Conservation (phyloP, 2,888 invertebrate species). For the Acholoe squamosa region DNA sequence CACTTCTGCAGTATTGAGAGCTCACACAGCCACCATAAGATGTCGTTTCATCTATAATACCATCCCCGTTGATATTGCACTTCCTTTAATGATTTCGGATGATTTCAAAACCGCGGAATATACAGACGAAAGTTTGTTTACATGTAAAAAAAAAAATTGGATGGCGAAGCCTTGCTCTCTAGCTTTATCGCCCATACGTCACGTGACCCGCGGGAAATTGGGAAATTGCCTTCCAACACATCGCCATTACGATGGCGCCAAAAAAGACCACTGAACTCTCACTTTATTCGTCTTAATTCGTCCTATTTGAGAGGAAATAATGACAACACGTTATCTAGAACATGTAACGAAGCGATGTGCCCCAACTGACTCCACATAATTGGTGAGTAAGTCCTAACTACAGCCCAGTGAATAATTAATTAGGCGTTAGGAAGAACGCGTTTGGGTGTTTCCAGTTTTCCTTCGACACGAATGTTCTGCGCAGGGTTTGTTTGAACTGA, state of each 20-base stretch:
- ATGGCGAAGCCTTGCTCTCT: conserved; percentile 26
- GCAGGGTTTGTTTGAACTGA: background rate
- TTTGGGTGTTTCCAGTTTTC: background rate
- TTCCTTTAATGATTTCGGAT: too few species aligned
- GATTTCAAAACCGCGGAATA: too few species aligned
- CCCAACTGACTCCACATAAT: background rate
- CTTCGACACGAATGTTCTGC: background rate
- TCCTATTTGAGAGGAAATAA: background rate
- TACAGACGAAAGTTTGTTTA: background rate
- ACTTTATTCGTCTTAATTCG: background rate
- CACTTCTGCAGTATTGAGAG: too few species aligned
- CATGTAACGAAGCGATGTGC: conserved; percentile 51
- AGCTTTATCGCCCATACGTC: conserved; percentile 22
- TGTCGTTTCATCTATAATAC: too few species aligned
- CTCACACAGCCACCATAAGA: too few species aligned
- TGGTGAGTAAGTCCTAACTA: conserved; percentile 6
- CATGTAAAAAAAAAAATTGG: background rate
- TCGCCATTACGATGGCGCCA: conserved; percentile 67
- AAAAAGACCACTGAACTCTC: conserved; percentile 50
- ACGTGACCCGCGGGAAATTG: conserved; percentile 54
- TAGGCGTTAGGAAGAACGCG: conserved; percentile 48
- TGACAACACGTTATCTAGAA: background rate
- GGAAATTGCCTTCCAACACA: background rate
- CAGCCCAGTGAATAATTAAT: conserved; percentile 57
- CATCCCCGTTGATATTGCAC: too few species aligned